These are phyloP conservation scores for Seira sanloemensis DNA, from an alignment of 2,888 invertebrate genomes.

Conservation along the genomic window DNA sequence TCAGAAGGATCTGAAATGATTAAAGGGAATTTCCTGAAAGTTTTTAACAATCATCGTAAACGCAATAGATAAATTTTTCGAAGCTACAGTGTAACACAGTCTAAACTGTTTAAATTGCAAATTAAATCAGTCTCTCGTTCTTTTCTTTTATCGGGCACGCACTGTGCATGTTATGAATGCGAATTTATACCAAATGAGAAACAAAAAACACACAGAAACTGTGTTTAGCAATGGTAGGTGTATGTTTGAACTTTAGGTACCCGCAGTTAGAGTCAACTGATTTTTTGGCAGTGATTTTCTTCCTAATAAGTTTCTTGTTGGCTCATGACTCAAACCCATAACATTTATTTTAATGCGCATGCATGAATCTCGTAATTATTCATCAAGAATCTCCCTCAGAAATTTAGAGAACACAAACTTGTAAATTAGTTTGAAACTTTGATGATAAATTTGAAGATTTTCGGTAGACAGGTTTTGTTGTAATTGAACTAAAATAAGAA, in stretches of 20 bases:
- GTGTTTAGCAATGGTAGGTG: no score
- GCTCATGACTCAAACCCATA: not conserved
- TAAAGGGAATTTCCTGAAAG: slow-evolving; percentile 46
- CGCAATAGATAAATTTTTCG: no score
- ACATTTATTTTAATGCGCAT: slow-evolving; percentile 18
- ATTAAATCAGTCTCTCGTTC: slow-evolving; percentile 2
- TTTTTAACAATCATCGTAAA: slow-evolving; percentile 14
- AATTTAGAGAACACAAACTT: no score
- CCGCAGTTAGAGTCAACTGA: not conserved
- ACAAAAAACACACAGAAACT: not conserved
- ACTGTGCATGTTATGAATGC: not conserved
- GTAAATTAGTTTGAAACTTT: no score
- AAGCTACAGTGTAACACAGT: no score
- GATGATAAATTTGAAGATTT: slow-evolving; percentile 7
- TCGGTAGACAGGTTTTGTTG: slow-evolving; percentile 7
- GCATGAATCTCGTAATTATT: slow-evolving; percentile 19
- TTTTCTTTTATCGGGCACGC: not conserved
- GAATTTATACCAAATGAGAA: no score
- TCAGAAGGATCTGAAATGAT: not conserved
- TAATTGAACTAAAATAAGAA: not conserved
- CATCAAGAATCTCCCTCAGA: not conserved
- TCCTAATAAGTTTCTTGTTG: not conserved
- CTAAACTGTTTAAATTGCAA: slow-evolving; percentile 9
- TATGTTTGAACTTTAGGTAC: not conserved
- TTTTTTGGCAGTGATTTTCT: slow-evolving; percentile 4